Base-by-base conservation (phyloP, 2,888 invertebrate genomes). In the Drosophila subquinaria region DNA sequence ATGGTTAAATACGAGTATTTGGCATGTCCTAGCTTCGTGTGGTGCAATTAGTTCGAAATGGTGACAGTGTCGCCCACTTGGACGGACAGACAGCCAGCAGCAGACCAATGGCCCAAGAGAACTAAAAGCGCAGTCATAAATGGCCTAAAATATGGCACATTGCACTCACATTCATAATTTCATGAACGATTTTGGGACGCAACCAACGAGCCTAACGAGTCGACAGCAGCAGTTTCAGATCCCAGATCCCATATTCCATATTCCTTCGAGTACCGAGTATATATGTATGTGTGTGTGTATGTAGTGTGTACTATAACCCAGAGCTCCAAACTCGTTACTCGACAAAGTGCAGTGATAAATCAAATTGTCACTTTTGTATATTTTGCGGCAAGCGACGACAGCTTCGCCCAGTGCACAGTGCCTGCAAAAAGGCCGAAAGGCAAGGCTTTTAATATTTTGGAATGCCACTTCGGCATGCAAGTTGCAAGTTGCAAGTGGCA, bases 311-410 rank as follows among this genome's bases (percentile, higher is more conserved):
- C 50, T 33, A 27, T 45, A 47, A 52, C 33, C 35, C 10, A 15
- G 33, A 51, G 42, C 15, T 30, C 8, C 60, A 33, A 20, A 38
- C 56, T 47, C 45, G 53, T 23, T 17, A 61, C 73, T 55, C 57
- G 81, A 79, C 86, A 91, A 90, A 91, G 91, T 91, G 91, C 88
- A 83, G 89, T 85, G 87, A 92, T 92, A 92, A 92, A 92, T 92
- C 91, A 92, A 91, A 91, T 91, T 92, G 91, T 89, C 91, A 92
- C 91, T 91, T 90, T 89, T 86, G 89, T 90, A 87, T 85, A 88
- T 85, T 69, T 87, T 87, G 85, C 89, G 72, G 84, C 90, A 89
- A 81, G 87, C 89, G 87, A 83, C 73, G 86, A 82, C 74, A 73
- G 64, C 59, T 42, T 42, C 52, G 57, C 65, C 42, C 50, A 50